Conservation (phyloP, 2,113 vertebrate species). For the Amphiprion percula region DNA sequence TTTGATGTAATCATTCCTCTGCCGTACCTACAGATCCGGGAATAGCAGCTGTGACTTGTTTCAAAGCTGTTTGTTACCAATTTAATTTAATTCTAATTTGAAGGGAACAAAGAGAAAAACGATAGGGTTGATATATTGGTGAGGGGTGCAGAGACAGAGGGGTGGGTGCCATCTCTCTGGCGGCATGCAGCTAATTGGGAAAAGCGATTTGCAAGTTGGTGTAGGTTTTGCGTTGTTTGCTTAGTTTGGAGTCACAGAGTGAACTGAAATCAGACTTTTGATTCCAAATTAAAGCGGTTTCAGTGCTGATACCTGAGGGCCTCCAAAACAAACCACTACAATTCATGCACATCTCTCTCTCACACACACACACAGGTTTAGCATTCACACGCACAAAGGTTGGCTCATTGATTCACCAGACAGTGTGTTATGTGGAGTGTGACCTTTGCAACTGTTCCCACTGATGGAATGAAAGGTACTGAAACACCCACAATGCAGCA, state of each 20-base stretch:
- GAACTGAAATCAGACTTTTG: not conserved
- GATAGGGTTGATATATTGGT: too few species aligned
- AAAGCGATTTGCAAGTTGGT: too few species aligned
- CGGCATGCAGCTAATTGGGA: not conserved
- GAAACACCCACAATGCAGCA: constrained; percentile 50
- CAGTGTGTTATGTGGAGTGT: constrained; percentile 54
- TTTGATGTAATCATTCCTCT: too few species aligned
- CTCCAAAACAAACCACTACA: not conserved
- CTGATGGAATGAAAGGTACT: constrained; percentile 69
- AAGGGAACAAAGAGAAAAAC: too few species aligned
- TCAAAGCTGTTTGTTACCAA: too few species aligned
- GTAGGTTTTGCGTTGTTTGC: too few species aligned
- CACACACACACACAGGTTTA: not conserved
- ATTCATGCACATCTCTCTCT: not conserved
- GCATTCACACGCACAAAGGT: not conserved
- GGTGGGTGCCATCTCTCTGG: not conserved
- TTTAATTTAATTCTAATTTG: too few species aligned
- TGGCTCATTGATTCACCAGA: constrained; percentile 55
- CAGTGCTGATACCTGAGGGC: not conserved
- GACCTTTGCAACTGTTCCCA: constrained; percentile 64
- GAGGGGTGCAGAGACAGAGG: not conserved
- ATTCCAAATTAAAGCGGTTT: not conserved
- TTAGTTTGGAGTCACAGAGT: too few species aligned
- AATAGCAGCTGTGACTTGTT: too few species aligned
- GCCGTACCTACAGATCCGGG: too few species aligned